Percentiles rank a stretch among this genome's conserved stretches.
phyloP scores from a whole-genome alignment of 2,888 invertebrate genomes.

The Rutpela maculata region DNA sequence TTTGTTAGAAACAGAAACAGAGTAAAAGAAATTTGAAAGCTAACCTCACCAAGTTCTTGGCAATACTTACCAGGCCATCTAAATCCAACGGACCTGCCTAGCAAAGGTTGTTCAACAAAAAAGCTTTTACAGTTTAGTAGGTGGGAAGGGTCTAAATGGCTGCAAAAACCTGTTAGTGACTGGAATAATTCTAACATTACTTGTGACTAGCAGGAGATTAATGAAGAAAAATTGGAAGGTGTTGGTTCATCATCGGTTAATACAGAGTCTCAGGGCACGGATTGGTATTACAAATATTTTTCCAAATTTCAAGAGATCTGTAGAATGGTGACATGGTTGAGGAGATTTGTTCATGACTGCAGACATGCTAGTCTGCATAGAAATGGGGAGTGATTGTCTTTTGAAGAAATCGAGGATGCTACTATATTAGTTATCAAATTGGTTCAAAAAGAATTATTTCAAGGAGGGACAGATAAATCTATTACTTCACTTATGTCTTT shows the following conservation, averaged over 20 bases:
- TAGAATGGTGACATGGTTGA: too few relatives aligned
- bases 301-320: background rate
- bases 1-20: background rate
- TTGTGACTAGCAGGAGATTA: too few relatives aligned
- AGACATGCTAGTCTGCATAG: background rate
- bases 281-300: slow-evolving; percentile 2
- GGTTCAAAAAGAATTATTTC: too few relatives aligned
- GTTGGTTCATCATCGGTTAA: background rate
- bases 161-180: too few relatives aligned
- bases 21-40: too few relatives aligned
- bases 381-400: background rate
- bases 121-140: background rate
- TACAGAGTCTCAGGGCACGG: background rate
- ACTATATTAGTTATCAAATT: background rate
- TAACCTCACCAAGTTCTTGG: background rate
- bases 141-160: background rate
- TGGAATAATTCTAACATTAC: too few relatives aligned
- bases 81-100: background rate
- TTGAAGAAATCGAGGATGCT: background rate
- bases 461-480: too few relatives aligned
- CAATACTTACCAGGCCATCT: background rate
- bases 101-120: background rate
- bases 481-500: too few relatives aligned
- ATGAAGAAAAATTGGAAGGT: background rate
- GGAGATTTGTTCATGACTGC: slow-evolving; percentile 8